Evolutionary conservation across 92 coral and sea anemone species (phyloP), one percentile per base, ranked within the genome.

Genomic region (Meandrina meandrites): DNA sequence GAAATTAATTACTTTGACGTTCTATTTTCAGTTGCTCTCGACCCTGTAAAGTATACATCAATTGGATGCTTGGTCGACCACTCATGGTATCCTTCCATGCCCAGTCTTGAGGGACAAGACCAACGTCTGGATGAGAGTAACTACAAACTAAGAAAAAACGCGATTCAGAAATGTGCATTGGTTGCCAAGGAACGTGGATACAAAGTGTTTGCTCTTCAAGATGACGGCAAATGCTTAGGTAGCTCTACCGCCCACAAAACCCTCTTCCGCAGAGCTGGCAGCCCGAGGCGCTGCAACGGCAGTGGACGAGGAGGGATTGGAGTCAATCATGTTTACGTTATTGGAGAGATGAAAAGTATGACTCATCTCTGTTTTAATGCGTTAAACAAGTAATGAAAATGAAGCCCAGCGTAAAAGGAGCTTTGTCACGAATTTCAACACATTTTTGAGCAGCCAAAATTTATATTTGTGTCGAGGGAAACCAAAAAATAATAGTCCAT

Each of bases 141-240:
- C 42, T 68, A 69, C 53, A 36, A 36, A n/a, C 0, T 50, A 9
- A 57, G 86, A 69, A 15, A 37, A 4, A 21, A 82, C 56, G 56
- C 86, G 10, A 36, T 82, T n/a, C 22, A 71, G 18, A 82, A 82
- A 53, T 82, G 86, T 82, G 86, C 86, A 32, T 16, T 40, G 54
- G 86, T 73, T 12, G 64, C 78, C 24, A 22, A 21, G 69, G 24
- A 54, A 66, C 54, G 31, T 11, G 77, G 78, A 7, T 19, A 12
- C 12, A 66, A 27, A 28, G 54, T 82, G 77, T 82, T 82, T 66
- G 86, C 86, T n/a, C 7, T 82, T 64, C 86, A 82, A 68, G 51
- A 82, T 69, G 86, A 79, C 15, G 86, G 86, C 51, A 66, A 32
- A 79, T 82, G 86, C 31, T 42, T 56, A 21, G 27, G 77, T 19